phyloP scores from a whole-genome alignment of 2,888 invertebrate genomes.

The Hypomecis punctinalis region DNA sequence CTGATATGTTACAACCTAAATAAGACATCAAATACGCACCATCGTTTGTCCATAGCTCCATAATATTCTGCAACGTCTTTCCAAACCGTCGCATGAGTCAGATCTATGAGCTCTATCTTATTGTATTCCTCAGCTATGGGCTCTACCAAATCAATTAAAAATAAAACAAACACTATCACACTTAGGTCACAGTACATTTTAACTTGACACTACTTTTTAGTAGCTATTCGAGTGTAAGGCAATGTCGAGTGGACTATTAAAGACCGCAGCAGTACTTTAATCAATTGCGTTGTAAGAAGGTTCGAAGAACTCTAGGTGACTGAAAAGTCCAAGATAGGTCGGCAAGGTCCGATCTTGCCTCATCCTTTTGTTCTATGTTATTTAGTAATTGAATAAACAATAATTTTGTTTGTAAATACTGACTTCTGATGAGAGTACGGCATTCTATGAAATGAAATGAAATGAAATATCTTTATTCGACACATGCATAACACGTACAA shows the following conservation, averaged over 20 bases:
- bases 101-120: constrained; percentile 58
- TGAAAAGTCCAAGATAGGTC: neutral
- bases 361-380: constrained; percentile 7
- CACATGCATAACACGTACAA: no score
- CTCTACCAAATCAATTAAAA: neutral
- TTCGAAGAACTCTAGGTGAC: neutral
- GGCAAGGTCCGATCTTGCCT: neutral
- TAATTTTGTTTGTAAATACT: constrained; percentile 1
- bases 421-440: no score
- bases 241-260: neutral
- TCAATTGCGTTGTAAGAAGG: neutral
- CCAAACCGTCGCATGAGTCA: constrained; percentile 63
- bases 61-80: constrained; percentile 59
- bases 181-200: neutral
- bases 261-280: neutral
- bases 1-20: no score
- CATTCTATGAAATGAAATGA: no score
- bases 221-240: no score
- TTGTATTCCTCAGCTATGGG: constrained; percentile 25
- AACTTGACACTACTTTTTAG: neutral
- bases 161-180: constrained; percentile 3
- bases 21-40: constrained; percentile 50
- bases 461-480: no score
- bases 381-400: neutral
- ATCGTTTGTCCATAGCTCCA: constrained; percentile 58